These are phyloP conservation scores for Drosophila pseudotakahashii DNA, from an alignment of 2,888 invertebrate genomes.

Conservation along the genomic window DNA sequence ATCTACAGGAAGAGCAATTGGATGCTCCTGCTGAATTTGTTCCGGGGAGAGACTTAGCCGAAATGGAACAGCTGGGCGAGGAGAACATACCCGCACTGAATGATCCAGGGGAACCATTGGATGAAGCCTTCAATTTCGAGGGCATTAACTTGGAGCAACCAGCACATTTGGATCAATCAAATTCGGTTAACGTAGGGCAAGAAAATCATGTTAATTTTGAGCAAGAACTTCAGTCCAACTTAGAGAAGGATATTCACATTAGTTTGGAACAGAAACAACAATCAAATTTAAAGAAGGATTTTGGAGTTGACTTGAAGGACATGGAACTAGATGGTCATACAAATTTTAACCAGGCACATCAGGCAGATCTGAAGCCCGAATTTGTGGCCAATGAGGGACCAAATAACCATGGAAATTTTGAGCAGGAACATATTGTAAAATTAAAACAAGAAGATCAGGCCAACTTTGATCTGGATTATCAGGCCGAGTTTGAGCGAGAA, in stretches of 20 bases:
- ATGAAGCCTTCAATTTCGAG: conserved; percentile 29
- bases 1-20: conserved; percentile 16
- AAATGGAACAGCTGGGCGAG: conserved; percentile 28
- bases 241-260: background rate
- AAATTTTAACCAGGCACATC: background rate
- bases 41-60: conserved; percentile 17
- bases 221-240: background rate
- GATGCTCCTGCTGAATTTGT: background rate
- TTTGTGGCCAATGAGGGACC: background rate
- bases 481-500: background rate
- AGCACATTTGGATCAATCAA: background rate
- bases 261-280: background rate
- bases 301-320: background rate
- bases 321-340: background rate
- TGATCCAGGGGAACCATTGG: conserved; percentile 12
- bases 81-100: conserved; percentile 9
- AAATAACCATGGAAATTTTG: background rate
- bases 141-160: background rate
- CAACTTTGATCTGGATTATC: background rate
- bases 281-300: background rate
- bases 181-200: background rate
- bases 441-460: background rate
- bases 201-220: background rate
- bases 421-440: background rate
- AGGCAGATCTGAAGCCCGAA: background rate